phyloP scores from a whole-genome alignment of 2,888 invertebrate species.

The Tyria jacobaeae region DNA sequence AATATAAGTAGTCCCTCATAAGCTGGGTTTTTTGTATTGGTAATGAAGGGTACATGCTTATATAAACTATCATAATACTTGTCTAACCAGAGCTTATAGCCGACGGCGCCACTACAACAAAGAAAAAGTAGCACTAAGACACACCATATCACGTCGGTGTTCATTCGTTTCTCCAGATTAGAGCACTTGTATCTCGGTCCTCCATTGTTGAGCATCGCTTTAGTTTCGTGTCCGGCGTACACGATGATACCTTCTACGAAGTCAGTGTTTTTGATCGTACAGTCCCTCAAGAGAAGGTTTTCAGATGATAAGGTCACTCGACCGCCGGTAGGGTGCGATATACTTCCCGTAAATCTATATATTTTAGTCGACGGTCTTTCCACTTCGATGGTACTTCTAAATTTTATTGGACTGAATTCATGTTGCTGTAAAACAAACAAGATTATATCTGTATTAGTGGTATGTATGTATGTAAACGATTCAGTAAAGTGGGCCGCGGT shows the following conservation, averaged over 20 bases:
- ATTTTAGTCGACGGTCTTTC: constrained; percentile 98
- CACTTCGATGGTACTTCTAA: constrained; percentile 94
- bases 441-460: constrained; percentile 19
- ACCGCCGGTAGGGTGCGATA: constrained; percentile 92
- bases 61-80: constrained; percentile 75
- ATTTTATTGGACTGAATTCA: constrained; percentile 92
- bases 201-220: constrained; percentile 98
- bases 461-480: constrained; percentile 24
- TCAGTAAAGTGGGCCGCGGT: constrained; percentile 29
- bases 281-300: constrained; percentile 96
- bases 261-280: constrained; percentile 98
- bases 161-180: constrained; percentile 96
- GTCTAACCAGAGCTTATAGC: constrained; percentile 95
- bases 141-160: constrained; percentile 98
- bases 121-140: constrained; percentile 95
- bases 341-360: constrained; percentile 96
- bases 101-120: constrained; percentile 96
- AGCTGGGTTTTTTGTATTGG: constrained; percentile 86
- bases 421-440: constrained; percentile 85
- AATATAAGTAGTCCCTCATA: constrained; percentile 95
- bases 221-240: constrained; percentile 98
- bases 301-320: constrained; percentile 94
- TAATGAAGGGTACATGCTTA: constrained; percentile 89
- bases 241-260: constrained; percentile 98
- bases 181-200: constrained; percentile 98